Percentiles rank a stretch among this genome's conserved stretches.
Conservation (phyloP, 2,888 invertebrate species). For the Atrina japonica region DNA sequence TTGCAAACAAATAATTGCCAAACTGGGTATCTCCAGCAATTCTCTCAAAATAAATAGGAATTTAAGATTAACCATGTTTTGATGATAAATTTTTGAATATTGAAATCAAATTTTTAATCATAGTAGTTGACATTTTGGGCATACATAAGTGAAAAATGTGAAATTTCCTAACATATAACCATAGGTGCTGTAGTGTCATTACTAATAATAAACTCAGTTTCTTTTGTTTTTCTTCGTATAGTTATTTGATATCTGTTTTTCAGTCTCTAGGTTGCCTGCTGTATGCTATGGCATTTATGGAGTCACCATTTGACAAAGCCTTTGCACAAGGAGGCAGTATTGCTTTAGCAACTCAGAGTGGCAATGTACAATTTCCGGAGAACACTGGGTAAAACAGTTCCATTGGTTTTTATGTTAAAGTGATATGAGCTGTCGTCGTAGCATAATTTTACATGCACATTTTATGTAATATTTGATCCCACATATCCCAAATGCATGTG, state of each 20-base stretch:
- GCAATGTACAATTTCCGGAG: constrained; percentile 87
- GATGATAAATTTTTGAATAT: neutral
- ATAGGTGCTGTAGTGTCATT: too few relatives aligned
- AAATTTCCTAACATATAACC: too few relatives aligned
- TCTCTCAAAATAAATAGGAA: too few relatives aligned
- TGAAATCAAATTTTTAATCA: neutral
- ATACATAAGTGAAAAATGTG: too few relatives aligned
- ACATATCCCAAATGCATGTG: neutral
- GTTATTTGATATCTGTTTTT: constrained; percentile 35
- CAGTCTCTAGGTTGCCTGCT: constrained; percentile 92
- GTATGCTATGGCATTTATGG: constrained; percentile 91
- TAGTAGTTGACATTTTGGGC: neutral
- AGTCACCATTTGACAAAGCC: constrained; percentile 91
- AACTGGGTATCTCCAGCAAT: too few relatives aligned
- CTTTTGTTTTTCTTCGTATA: neutral
- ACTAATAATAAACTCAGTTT: neutral
- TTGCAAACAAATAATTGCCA: too few relatives aligned
- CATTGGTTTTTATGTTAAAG: too few relatives aligned
- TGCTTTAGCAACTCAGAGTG: constrained; percentile 90
- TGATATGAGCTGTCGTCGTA: too few relatives aligned
- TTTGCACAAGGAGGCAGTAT: constrained; percentile 93
- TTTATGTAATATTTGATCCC: too few relatives aligned
- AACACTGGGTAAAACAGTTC: constrained; percentile 85
- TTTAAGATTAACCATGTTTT: too few relatives aligned
- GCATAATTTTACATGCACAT: neutral